Evolutionary conservation across 2,888 invertebrate genomes (phyloP).

Genomic region (Nysson spinosus): DNA sequence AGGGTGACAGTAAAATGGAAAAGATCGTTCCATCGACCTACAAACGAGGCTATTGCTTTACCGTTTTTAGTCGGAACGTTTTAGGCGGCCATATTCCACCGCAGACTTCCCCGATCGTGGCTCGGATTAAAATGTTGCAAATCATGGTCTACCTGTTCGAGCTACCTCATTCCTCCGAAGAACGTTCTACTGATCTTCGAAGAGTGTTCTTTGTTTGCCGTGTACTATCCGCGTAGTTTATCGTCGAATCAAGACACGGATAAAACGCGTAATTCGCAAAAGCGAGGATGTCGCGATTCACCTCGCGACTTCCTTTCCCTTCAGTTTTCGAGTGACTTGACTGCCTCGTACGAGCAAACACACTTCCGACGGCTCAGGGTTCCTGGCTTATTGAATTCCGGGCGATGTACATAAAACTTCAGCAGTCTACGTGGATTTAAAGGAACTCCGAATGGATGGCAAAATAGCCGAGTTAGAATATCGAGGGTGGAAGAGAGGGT

Average conservation of each 20-base stretch:
- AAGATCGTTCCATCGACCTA: conserved; percentile 22
- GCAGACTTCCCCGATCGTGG: conserved; percentile 58
- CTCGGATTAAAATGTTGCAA: conserved; percentile 75
- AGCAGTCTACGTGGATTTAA: no score
- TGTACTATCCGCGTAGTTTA: no score
- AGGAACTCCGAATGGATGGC: no score
- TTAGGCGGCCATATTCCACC: conserved; percentile 34
- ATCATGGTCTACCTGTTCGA: conserved; percentile 75
- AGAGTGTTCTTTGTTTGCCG: conserved; percentile 37
- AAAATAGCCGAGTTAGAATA: background rate
- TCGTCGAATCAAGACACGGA: no score
- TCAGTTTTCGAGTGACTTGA: no score
- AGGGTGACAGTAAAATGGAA: conserved; percentile 49
- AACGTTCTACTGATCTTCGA: conserved; percentile 19
- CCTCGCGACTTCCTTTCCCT: conserved; percentile 16
- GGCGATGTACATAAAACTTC: no score
- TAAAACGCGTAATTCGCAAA: conserved; percentile 20
- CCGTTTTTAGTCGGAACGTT: conserved; percentile 8
- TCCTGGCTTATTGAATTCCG: no score
- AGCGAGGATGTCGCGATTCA: conserved; percentile 30
- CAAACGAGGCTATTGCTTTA: conserved; percentile 19
- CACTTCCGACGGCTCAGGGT: no score
- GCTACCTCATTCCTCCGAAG: conserved; percentile 42
- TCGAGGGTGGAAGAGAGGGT: conserved; percentile 12
- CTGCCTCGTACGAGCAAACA: background rate